Base-by-base conservation (phyloP, 2,797 vertebrate species). In the Synaphobranchus kaupii region DNA sequence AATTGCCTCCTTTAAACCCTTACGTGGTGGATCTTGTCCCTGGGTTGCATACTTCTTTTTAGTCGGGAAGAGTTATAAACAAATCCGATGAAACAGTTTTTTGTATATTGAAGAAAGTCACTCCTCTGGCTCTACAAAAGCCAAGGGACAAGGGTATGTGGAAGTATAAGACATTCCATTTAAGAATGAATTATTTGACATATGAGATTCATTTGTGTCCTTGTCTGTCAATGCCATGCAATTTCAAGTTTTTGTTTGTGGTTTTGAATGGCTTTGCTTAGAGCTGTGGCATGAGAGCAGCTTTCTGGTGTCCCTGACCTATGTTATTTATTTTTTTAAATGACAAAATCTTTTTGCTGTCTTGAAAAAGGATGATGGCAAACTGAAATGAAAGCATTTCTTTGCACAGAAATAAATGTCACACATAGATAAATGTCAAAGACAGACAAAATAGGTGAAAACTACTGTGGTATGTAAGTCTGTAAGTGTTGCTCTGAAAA, bases 251-350 rank as follows among this genome's bases (percentile, higher is more conserved):
- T 52, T 52, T 34, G 66, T 76, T 84, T 84, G 25, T 31, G 25
- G n/a, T 47, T 76, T 87, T 71, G 12, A 73, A 87, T 71, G 66
- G 10, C 1, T 12, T 5, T 20, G 20, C 76, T n/a, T n/a, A 39
- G n/a, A 78, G 44, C 78, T 58, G 60, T 48, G 22, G 22, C 9
- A 25, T 83, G 20, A 81, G 0, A 25, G 34, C 20, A 78, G 28
- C 28, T 22, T 20, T 44, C 63, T 4, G n/a, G 9, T 56, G 86
- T 84, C 86, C 86, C 68, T 87, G 86, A 87, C 48, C 58, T 63
- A 34, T 25, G 7, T 71, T 48, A 25, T 47, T 48, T 81, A 83
- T 31, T 3, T 82, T 50, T 82, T 50, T 80, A 5, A 28, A 52
- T 83, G 76, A 52, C 47, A 82, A 25, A 13, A 2, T 22, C 8